phyloP scores from a whole-genome alignment of 2,888 invertebrate species.

The Agrotis puta region DNA sequence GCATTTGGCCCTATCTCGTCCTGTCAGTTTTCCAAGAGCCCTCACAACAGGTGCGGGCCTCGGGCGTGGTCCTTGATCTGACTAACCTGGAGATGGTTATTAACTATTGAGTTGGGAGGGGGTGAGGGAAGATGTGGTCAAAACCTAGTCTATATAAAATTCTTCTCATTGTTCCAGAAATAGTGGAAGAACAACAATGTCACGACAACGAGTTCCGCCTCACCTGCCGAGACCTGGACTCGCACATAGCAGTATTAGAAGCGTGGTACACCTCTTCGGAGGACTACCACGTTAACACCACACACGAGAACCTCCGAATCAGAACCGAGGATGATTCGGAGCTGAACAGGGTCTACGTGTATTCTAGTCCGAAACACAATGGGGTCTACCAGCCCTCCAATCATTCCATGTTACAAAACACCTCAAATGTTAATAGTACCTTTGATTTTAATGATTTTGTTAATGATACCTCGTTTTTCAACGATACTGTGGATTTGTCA shows the following conservation, averaged over 20 bases:
- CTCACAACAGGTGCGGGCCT: too few species aligned
- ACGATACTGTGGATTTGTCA: conserved; percentile 77
- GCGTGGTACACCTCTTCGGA: conserved; percentile 90
- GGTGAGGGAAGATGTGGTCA: too few species aligned
- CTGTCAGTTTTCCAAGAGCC: too few species aligned
- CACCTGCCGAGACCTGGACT: conserved; percentile 92
- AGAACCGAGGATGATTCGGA: conserved; percentile 86
- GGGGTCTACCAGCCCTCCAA: conserved; percentile 82
- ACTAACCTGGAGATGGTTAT: too few species aligned
- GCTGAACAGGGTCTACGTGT: conserved; percentile 83
- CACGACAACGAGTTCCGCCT: conserved; percentile 91
- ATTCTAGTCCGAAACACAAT: conserved; percentile 88
- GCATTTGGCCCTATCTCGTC: too few species aligned
- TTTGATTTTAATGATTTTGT: conserved; percentile 66
- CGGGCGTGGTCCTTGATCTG: too few species aligned
- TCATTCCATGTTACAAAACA: conserved; percentile 77
- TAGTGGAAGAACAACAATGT: conserved; percentile 92
- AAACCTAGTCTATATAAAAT: conserved; percentile 5
- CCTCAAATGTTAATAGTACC: conserved; percentile 62
- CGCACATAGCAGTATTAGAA: conserved; percentile 92
- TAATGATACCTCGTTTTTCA: conserved; percentile 75
- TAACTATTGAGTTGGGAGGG: too few species aligned
- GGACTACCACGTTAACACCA: conserved; percentile 79
- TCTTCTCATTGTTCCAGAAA: conserved; percentile 89
- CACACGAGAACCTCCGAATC: conserved; percentile 72